Evolutionary conservation across 2,888 invertebrate genomes (phyloP), one percentile per base, ranked within the genome.

Genomic region (Polymixis flavicincta): DNA sequence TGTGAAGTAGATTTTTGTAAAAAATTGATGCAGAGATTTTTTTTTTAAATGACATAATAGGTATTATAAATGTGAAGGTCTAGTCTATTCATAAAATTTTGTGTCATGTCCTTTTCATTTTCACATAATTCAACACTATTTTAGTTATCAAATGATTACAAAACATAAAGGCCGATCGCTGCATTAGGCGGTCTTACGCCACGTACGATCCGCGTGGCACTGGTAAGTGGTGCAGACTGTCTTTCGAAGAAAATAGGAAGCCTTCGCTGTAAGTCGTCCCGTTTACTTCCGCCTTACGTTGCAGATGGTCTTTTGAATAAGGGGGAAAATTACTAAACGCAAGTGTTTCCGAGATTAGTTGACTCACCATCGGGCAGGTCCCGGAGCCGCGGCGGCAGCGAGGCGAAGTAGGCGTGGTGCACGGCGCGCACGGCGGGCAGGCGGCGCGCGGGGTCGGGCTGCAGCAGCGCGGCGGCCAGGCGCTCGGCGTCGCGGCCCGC

Each of bases 291-390:
- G n/a, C n/a, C n/a, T n/a, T n/a, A n/a, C n/a, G n/a, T n/a, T n/a
- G n/a, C n/a, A n/a, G n/a, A n/a, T n/a, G n/a, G 32, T 4, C 32
- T 32, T 32, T 4, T 32, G 2, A 32, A 32, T 32, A 32, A 32
- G 32, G 32, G 32, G 32, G 32, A 32, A 32, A 32, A 2, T 4
- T 2, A 32, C 4, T 32, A 32, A 32, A 32, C 4, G 32, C 32
- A 3, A 32, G 32, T 32, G 2, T 32, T 32, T 32, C 4, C 11
- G 22, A 9, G 13, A n/a, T 22, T 11, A 4, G 8, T 8, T 14
- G 1, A 94, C 97, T 97, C 94, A 99, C 99, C 99, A 93, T 99
- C 99, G 88, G 99, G 99, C 96, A 99, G 97, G 92, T 99, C 98
- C 92, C 98, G 97, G 87, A 99, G 97, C 95, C 98, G 98, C 93